phyloP scores from a whole-genome alignment of 2,113 vertebrate genomes.

The Phyllostomus discolor region DNA sequence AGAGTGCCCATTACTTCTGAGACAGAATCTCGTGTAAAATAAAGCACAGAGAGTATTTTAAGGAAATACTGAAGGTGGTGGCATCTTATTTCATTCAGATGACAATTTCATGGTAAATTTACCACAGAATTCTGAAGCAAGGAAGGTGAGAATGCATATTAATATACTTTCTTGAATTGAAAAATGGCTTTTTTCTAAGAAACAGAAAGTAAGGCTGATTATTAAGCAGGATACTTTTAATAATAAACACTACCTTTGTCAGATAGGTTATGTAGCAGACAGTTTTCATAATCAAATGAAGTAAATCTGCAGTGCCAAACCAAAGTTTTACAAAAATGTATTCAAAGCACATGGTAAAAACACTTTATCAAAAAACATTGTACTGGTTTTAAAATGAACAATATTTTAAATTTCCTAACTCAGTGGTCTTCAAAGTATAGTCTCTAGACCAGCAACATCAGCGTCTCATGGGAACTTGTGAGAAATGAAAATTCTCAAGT shows the following conservation, averaged over 20 bases:
- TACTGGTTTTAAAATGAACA: not conserved
- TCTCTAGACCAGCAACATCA: not conserved
- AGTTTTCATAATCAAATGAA: not conserved
- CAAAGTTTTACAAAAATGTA: not conserved
- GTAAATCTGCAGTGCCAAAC: not conserved
- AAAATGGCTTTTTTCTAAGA: not conserved
- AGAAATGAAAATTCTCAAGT: not conserved
- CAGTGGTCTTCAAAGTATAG: not conserved
- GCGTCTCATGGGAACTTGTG: not conserved
- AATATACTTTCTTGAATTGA: not conserved
- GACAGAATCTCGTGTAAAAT: not conserved
- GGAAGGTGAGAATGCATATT: not conserved
- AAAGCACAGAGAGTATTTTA: not conserved
- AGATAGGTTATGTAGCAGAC: not conserved
- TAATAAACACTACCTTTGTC: not conserved
- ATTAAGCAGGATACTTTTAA: not conserved
- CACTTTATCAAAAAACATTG: not conserved
- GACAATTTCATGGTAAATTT: not conserved
- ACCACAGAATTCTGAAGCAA: constrained; percentile 23
- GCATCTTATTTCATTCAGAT: constrained; percentile 12
- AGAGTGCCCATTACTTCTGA: not conserved
- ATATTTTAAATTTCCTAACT: not conserved
- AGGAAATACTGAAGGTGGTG: not conserved
- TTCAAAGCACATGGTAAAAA: not conserved
- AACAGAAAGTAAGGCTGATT: not conserved